A percentile compares a stretch with the other conserved stretches of the same genome.
Evolutionary conservation across 1,140 invertebrate genomes (phyloP).

Genomic region (Platyura marginata): DNA sequence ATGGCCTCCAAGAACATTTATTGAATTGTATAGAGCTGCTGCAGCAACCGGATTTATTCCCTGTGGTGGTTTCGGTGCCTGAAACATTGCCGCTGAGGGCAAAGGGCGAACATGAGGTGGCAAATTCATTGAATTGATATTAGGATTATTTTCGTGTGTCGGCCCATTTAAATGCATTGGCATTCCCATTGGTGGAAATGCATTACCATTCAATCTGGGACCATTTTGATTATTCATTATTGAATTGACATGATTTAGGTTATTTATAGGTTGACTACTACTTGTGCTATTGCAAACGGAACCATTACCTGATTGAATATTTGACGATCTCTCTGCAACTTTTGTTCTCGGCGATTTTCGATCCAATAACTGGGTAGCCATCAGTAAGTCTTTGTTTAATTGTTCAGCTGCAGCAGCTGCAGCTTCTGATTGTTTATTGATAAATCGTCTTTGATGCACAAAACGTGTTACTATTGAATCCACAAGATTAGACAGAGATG

Average conservation of each 20-base stretch:
- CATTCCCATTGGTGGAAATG: constrained; percentile 26
- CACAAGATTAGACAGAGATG: constrained; percentile 66
- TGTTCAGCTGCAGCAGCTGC: constrained; percentile 56
- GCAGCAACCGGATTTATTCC: constrained; percentile 41
- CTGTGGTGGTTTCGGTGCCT: constrained; percentile 54
- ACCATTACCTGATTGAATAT: constrained; percentile 37
- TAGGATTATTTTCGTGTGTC: constrained; percentile 4
- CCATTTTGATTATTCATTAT: constrained; percentile 23
- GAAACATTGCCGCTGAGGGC: constrained; percentile 51
- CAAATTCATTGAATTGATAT: constrained; percentile 21
- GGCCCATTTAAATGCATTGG: constrained; percentile 5
- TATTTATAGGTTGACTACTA: constrained; percentile 18
- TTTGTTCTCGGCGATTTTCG: constrained; percentile 66
- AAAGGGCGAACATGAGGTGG: constrained; percentile 48
- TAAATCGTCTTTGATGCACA: constrained; percentile 55
- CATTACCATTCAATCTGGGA: constrained; percentile 30
- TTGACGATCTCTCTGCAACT: constrained; percentile 45
- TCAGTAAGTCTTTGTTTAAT: constrained; percentile 59
- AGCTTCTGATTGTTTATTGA: constrained; percentile 55
- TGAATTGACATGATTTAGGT: constrained; percentile 16
- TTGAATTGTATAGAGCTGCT: constrained; percentile 36
- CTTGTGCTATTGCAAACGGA: constrained; percentile 14
- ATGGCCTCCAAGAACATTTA: constrained; percentile 21
- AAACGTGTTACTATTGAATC: constrained; percentile 74
- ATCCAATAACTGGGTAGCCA: constrained; percentile 61